Conservation (phyloP, 1,140 invertebrate species). For the Plutomurus gul region DNA sequence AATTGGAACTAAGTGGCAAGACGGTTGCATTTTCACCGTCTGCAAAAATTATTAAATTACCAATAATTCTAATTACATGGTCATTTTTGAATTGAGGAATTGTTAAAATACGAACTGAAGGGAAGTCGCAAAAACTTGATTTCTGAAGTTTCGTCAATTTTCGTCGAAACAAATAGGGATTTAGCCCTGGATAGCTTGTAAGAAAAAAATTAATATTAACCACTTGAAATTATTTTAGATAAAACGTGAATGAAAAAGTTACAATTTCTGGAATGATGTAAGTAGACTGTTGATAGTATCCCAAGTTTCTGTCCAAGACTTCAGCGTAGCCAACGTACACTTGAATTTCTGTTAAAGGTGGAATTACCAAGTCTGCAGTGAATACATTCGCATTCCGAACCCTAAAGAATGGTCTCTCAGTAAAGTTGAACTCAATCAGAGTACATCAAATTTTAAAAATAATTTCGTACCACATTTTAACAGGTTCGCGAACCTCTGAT, state of each 20-base stretch:
- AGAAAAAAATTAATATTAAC: no score
- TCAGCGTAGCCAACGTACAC: not conserved
- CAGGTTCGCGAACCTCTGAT: not conserved
- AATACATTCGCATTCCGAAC: not conserved
- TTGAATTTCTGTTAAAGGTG: not conserved
- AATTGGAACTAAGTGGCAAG: not conserved
- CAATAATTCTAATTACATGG: no score
- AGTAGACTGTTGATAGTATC: not conserved
- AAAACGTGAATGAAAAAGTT: not conserved
- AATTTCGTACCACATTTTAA: not conserved
- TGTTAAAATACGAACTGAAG: no score
- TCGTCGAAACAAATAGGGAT: no score
- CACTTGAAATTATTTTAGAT: not conserved
- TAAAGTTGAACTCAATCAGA: no score
- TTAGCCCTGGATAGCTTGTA: no score
- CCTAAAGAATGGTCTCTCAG: no score
- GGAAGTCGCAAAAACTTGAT: no score
- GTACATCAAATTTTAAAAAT: not conserved
- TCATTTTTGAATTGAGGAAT: no score
- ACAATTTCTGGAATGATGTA: not conserved
- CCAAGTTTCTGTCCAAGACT: not conserved
- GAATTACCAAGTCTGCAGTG: not conserved
- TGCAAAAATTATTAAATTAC: no score
- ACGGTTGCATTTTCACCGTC: no score
- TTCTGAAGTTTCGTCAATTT: no score